A percentile compares a stretch with the other conserved stretches of the same genome.
These are phyloP conservation scores for Gouania willdenowi DNA, from an alignment of 2,797 vertebrate genomes.

Conservation along the genomic window DNA sequence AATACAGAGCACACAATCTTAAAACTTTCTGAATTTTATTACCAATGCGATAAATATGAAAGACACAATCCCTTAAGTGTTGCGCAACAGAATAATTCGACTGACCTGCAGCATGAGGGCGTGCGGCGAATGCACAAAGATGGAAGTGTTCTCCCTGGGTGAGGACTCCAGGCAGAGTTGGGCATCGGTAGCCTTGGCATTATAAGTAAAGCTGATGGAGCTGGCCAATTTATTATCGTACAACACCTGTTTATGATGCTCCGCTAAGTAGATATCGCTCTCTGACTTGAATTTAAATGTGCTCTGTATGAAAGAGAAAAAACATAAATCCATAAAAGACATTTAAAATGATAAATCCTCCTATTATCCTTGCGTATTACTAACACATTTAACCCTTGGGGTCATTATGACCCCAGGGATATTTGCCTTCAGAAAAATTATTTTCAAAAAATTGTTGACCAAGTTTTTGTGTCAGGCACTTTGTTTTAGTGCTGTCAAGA, in stretches of 20 bases:
- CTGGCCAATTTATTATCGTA: conserved; percentile 90
- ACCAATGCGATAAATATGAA: not conserved
- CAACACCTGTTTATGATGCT: conserved; percentile 90
- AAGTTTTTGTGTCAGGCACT: too few species aligned
- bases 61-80: not conserved
- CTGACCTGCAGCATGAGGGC: conserved; percentile 96
- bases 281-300: conserved; percentile 96
- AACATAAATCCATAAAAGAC: not conserved
- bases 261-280: conserved; percentile 90
- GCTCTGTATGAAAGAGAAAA: conserved; percentile 69
- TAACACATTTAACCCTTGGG: too few species aligned
- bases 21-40: not conserved
- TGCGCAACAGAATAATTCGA: not conserved
- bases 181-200: conserved; percentile 93
- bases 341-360: too few species aligned
- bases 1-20: conserved; percentile 1
- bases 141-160: conserved; percentile 89
- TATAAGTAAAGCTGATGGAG: conserved; percentile 92
- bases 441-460: too few species aligned
- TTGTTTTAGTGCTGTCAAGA: too few species aligned
- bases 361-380: too few species aligned
- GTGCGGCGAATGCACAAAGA: conserved; percentile 96
- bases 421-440: too few species aligned
- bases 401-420: too few species aligned
- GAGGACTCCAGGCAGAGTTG: conserved; percentile 96